Base-by-base conservation (phyloP, 2,888 invertebrate genomes). In the Yponomeuta plumbellus region DNA sequence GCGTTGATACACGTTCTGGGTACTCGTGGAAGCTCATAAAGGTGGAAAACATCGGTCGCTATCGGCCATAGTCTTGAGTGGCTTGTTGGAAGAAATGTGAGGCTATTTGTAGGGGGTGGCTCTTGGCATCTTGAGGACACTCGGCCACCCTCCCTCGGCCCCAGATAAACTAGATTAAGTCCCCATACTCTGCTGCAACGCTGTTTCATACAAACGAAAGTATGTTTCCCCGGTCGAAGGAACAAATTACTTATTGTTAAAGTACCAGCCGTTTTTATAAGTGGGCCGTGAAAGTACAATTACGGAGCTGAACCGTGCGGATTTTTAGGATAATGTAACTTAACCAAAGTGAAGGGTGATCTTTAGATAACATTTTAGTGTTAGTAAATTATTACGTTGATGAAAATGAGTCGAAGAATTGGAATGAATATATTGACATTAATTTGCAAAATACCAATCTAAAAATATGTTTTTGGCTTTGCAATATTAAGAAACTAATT, bases 81-180 rank as follows among this genome's bases (percentile, higher is more conserved):
- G 80, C 76, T 76, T 79, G 80, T 76, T 76, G 73, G 77, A 83
- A 86, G 85, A 86, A 85, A 85, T 85, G 85, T 79, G 82, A 76
- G 77, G 84, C 84, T 86, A 86, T 87, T 88, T 83, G 80, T 79
- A 78, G 76, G 80, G 79, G 79, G 78, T 75, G 73, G 40, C 75
- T 72, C 73, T 72, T 71, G 57, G 56, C 40, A 73, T 71, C 72
- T 82, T 75, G 75, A 84, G 83, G 73, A 75, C 85, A 78, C 84
- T 83, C 76, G 69, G 74, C 74, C 72, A 73, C 72, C 73, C 74
- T 17, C 64, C 59, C 61, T 44, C 73, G 22, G 57, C 64, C 26
- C 62, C 74, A 76, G 77, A 77, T 80, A 80, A 86, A 86, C 85
- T 81, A 85, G 80, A 86, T 86, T 85, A 86, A 81, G 81, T 21